Base-by-base conservation (phyloP, 2,888 invertebrate genomes). In the Schizotus pectinicornis region DNA sequence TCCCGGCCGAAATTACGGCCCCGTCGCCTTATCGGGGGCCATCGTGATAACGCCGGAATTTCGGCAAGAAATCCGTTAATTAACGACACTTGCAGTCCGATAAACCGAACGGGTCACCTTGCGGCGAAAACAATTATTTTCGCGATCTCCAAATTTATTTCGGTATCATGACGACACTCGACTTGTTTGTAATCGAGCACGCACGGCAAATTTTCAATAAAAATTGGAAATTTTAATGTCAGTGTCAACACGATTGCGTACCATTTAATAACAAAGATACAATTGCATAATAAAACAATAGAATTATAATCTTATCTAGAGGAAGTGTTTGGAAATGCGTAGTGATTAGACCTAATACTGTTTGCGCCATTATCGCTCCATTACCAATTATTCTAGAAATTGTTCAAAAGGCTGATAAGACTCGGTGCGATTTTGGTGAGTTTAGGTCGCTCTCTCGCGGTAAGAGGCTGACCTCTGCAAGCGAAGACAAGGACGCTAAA, bases 391-490 rank as follows among this genome's bases (percentile, higher is more conserved):
- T 57, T 57, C 57, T 47, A 52, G 52, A 51, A 56, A 33, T 41
- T 9, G 14, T 22, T 8, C 7, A 36, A 48, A 55, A 38, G 7
- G 47, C 33, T 33, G 34, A 48, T 41, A 55, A 39, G 12, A 13
- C 35, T 8, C 6, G 14, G 8, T 41, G 7, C n/a, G 9, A 39
- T n/a, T 53, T 53, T 53, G 37, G 12, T 45, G 37, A 53, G n/a
- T 35, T 42, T 51, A 12, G 34, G 30, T 42, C 30, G 12, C 38
- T 36, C 46, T 52, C 12, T 43, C 62, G 62, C 59, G 62, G 64
- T 65, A 67, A 73, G 68, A 71, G 63, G 73, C 67, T 67, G 74
- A 72, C 74, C 74, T 73, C 67, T 48, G 47, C 33, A 57, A 38
- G 48, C 56, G 67, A 61, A 67, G 64, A 68, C 72, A 74, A 74